phyloP scores from a whole-genome alignment of 2,113 vertebrate genomes.

The Psittacus erithacus region DNA sequence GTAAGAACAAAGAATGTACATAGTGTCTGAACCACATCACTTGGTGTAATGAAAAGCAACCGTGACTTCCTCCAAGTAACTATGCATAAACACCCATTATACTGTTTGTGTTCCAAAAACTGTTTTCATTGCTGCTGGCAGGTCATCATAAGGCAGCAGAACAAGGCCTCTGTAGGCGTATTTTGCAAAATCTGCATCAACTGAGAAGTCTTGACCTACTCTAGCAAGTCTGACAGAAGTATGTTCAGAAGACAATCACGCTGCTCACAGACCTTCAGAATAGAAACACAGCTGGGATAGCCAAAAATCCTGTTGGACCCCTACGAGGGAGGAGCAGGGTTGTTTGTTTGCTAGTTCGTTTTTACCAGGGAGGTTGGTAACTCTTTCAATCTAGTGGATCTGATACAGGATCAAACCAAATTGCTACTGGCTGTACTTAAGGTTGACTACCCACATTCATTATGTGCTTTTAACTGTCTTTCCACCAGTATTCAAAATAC shows the following conservation, averaged over 20 bases:
- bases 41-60: background rate
- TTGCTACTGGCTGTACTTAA: background rate
- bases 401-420: background rate
- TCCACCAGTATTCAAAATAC: background rate
- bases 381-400: background rate
- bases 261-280: background rate
- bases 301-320: background rate
- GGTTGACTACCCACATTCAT: background rate
- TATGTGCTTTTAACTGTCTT: background rate
- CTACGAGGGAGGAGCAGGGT: fast-evolving
- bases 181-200: background rate
- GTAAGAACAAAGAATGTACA: background rate
- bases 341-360: background rate
- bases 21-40: background rate
- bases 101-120: background rate
- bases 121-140: background rate
- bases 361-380: background rate
- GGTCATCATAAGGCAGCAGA: background rate
- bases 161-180: background rate
- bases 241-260: background rate
- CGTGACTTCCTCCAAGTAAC: background rate
- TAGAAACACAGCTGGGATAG: background rate
- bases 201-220: background rate
- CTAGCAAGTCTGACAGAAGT: background rate
- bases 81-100: background rate